phyloP scores from a whole-genome alignment of 2,113 vertebrate genomes.

The Lichenostomus cassidix region DNA sequence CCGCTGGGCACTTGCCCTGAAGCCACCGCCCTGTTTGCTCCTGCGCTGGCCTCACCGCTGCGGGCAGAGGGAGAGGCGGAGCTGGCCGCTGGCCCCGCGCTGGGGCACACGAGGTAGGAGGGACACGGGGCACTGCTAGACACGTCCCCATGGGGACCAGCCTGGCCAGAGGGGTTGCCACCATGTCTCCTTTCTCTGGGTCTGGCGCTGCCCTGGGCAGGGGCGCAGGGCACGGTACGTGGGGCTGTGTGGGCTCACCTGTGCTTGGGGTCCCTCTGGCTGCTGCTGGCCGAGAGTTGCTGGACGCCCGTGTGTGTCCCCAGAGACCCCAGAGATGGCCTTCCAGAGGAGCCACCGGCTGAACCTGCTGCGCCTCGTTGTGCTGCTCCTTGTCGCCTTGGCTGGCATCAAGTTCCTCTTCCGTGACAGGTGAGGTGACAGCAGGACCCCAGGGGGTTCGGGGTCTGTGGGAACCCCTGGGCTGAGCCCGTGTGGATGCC shows the following conservation, averaged over 20 bases:
- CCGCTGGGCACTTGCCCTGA: background rate
- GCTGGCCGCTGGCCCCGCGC: background rate
- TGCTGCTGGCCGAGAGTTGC: too few species aligned
- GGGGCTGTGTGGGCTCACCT: background rate
- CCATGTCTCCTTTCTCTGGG: background rate
- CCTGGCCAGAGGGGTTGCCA: background rate
- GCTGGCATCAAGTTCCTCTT: conserved; percentile 62
- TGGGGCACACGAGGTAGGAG: conserved; percentile 1
- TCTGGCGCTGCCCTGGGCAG: background rate
- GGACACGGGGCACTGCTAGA: background rate
- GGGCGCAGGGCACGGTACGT: background rate
- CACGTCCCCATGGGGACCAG: accelerated
- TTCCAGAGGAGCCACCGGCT: conserved; percentile 58
- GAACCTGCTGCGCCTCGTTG: conserved; percentile 56
- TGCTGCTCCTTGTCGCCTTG: conserved; percentile 57
- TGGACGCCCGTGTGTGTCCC: background rate
- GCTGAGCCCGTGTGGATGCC: accelerated
- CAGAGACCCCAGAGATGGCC: conserved; percentile 55
- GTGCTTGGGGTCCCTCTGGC: background rate
- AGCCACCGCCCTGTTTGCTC: background rate
- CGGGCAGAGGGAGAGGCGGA: background rate
- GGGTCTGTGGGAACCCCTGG: background rate
- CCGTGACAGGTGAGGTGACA: conserved; percentile 64
- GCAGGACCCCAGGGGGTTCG: accelerated
- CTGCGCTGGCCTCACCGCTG: background rate